Evolutionary conservation across 2,113 vertebrate species (phyloP), one percentile per base, ranked within the genome.

Genomic region (Macroglossus sobrinus): DNA sequence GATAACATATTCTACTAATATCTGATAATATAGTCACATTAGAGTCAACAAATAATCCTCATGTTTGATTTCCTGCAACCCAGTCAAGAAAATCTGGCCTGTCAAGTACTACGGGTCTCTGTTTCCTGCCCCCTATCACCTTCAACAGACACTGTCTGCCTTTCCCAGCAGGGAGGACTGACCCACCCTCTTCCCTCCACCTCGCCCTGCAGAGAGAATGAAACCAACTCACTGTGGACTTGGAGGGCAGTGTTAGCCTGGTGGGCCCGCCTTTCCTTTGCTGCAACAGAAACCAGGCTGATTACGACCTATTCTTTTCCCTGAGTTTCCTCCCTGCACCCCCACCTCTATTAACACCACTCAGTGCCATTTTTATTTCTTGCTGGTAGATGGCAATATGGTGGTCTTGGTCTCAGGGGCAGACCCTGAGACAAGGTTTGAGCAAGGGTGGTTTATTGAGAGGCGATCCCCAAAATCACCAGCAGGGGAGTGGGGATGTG

Each of bases 211-310:
- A 13, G 30, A 43, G 45, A 78, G 24, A 76, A n/a, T 1, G 11
- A 61, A 28, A 66, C 59, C 91, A n/a, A 98, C 99, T 99, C 97
- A 99, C 99, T 96, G 99, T 99, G 98, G 99, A 99, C 98, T 99
- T 99, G 95, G 99, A 99, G 93, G 99, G 99, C 98, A 99, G 99
- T 94, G 99, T 99, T 96, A 99, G 99, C 79, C 99, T 98, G 66
- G 99, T 99, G 94, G 99, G 99, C 76, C 99, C 99, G 89, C 99
- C 99, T 99, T 99, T 99, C 96, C 99, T 99, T 99, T 99, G 99
- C 99, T 99, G 98, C 15, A 97, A 97, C 24, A 97, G 96, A 98
- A 94, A 89, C 0, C 30, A 57, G 35, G 61, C 2, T 3, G 55
- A 47, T 80, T 21, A 94, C 0, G 2, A 33, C n/a, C 24, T 26